Evolutionary conservation across 2,113 vertebrate genomes (phyloP).

Genomic region (Columba livia): DNA sequence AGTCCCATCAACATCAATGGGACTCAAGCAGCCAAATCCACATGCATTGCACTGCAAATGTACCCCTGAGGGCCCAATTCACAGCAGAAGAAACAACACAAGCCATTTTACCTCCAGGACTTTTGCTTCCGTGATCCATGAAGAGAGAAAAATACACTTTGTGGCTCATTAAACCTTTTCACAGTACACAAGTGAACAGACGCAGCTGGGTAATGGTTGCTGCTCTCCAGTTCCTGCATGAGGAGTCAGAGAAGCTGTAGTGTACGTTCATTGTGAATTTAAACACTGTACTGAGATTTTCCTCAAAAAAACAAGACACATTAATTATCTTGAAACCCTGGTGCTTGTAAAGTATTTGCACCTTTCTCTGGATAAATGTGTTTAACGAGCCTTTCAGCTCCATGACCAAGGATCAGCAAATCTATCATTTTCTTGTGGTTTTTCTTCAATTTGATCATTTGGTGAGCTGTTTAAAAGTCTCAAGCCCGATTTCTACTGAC

Average conservation of each 20-base stretch:
- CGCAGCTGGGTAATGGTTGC: neutral
- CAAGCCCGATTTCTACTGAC: neutral
- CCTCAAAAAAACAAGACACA: neutral
- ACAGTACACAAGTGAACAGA: neutral
- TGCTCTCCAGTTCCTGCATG: neutral
- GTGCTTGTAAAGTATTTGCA: neutral
- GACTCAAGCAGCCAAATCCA: neutral
- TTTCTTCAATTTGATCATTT: neutral
- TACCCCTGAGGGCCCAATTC: neutral
- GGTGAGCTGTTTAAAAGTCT: neutral
- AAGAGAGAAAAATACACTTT: conserved; percentile 29
- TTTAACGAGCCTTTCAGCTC: neutral
- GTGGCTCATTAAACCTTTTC: conserved; percentile 39
- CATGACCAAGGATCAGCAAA: neutral
- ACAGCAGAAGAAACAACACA: conserved; percentile 13
- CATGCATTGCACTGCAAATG: neutral
- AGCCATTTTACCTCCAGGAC: neutral
- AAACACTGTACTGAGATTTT: neutral
- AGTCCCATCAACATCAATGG: neutral
- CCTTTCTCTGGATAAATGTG: conserved; percentile 19
- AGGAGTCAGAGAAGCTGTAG: neutral
- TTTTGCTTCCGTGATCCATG: neutral
- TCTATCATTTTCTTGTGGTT: neutral
- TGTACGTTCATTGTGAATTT: neutral
- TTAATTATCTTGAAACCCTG: neutral